These are phyloP conservation scores for Meganola albula DNA, from an alignment of 2,888 invertebrate genomes.

Conservation along the genomic window DNA sequence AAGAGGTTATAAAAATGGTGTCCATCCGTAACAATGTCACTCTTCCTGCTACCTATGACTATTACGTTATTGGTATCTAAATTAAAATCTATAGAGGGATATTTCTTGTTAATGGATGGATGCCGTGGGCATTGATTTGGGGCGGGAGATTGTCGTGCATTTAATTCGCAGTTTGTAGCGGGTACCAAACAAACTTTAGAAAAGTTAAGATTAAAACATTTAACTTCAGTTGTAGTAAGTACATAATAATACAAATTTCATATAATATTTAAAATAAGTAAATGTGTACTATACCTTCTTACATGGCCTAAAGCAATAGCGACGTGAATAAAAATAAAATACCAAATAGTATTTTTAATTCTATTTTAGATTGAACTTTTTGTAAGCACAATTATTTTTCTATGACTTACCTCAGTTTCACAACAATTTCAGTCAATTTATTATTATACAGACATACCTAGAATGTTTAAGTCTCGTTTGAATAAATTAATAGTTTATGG, in stretches of 20 bases:
- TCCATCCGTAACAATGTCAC: slow-evolving; percentile 40
- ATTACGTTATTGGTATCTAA: slow-evolving; percentile 17
- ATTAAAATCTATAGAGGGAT: slow-evolving; percentile 14
- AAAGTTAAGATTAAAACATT: slow-evolving; percentile 35
- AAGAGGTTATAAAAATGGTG: slow-evolving; percentile 35
- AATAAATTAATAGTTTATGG: slow-evolving; percentile 35
- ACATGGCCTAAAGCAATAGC: background rate
- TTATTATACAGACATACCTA: slow-evolving; percentile 28
- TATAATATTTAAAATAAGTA: too few species aligned
- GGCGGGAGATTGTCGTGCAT: slow-evolving; percentile 61
- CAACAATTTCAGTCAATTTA: too few species aligned
- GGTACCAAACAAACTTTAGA: slow-evolving; percentile 50
- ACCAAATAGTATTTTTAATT: background rate
- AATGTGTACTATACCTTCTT: background rate
- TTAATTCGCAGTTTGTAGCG: slow-evolving; percentile 66
- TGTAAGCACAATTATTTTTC: background rate
- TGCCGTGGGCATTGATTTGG: slow-evolving; percentile 40
- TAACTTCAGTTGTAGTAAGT: slow-evolving; percentile 26
- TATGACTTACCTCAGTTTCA: slow-evolving; percentile 47
- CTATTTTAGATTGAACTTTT: background rate
- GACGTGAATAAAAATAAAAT: too few species aligned
- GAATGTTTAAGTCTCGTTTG: slow-evolving; percentile 35
- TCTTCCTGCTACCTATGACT: slow-evolving; percentile 28
- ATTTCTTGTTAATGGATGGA: slow-evolving; percentile 34
- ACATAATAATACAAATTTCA: too few species aligned